phyloP scores from a whole-genome alignment of 2,797 vertebrate species.

The Tauraco hartlaubi region DNA sequence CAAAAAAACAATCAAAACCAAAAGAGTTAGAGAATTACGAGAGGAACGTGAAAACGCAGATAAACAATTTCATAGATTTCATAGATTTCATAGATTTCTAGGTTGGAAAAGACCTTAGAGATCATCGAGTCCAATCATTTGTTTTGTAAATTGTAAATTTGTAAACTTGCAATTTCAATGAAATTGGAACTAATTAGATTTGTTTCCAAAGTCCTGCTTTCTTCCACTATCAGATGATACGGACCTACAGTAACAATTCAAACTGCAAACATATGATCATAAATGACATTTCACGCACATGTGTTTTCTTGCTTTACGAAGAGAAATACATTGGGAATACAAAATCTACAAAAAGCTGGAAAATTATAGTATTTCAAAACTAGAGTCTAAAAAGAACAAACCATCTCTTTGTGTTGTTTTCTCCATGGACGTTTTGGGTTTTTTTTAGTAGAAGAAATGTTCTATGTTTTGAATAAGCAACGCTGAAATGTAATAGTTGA shows the following conservation, averaged over 20 bases:
- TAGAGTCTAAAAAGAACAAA: not conserved
- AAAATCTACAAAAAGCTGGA: not conserved
- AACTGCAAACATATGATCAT: not conserved
- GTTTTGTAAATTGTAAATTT: no score
- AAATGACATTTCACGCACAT: not conserved
- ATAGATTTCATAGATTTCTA: no score
- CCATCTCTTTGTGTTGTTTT: not conserved
- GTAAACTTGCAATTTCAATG: not conserved
- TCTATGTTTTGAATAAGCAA: not conserved
- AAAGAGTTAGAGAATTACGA: not conserved
- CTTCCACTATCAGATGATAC: not conserved
- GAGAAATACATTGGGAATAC: not conserved
- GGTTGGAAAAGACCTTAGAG: no score
- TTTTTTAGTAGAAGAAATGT: not conserved
- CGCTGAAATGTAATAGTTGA: not conserved
- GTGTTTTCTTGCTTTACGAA: not conserved
- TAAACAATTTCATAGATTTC: not conserved
- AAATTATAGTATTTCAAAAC: not conserved
- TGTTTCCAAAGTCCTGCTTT: not conserved
- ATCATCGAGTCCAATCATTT: no score
- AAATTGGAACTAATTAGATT: not conserved
- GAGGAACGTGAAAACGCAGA: not conserved
- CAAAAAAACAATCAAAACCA: not conserved
- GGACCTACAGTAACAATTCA: not conserved
- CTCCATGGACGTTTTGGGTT: no score